Conservation (phyloP, 2,113 vertebrate genomes). For the Paedocypris sp. region DNA sequence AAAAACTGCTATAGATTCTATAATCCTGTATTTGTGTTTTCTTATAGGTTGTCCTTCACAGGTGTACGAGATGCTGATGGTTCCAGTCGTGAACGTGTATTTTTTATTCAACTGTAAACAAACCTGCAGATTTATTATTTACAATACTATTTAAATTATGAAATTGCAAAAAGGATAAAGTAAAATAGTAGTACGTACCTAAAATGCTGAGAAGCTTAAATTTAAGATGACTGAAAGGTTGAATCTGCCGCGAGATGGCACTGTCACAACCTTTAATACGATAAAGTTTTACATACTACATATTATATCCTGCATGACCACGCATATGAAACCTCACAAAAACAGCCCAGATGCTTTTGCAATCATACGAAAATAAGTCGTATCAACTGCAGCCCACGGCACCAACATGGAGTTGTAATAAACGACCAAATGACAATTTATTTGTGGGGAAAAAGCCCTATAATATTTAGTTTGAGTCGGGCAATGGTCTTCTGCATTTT, state of each 20-base stretch:
- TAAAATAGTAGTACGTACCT: too few species aligned
- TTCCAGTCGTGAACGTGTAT: too few species aligned
- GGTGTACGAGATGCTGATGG: too few species aligned
- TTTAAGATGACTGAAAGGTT: not conserved
- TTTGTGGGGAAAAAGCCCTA: not conserved
- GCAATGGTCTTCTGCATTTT: not conserved
- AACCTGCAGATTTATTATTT: too few species aligned
- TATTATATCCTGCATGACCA: constrained; percentile 12
- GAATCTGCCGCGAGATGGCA: constrained; percentile 50
- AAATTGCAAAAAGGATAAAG: too few species aligned
- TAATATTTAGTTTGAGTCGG: not conserved
- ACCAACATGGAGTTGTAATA: constrained; percentile 16
- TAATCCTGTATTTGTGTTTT: too few species aligned
- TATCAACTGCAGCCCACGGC: not conserved
- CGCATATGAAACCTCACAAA: constrained; percentile 22
- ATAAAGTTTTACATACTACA: constrained; percentile 9
- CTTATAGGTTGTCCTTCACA: too few species aligned
- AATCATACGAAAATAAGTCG: constrained; percentile 22
- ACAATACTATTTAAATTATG: too few species aligned
- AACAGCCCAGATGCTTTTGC: constrained; percentile 23
- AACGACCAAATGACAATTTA: constrained; percentile 15
- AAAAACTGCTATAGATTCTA: too few species aligned
- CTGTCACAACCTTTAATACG: not conserved
- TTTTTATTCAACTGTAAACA: too few species aligned
- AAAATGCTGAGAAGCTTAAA: too few species aligned